Percentiles rank a stretch among this genome's conserved stretches.
Evolutionary conservation across 2,797 vertebrate species (phyloP).

Genomic region (Danio jaintianensis): DNA sequence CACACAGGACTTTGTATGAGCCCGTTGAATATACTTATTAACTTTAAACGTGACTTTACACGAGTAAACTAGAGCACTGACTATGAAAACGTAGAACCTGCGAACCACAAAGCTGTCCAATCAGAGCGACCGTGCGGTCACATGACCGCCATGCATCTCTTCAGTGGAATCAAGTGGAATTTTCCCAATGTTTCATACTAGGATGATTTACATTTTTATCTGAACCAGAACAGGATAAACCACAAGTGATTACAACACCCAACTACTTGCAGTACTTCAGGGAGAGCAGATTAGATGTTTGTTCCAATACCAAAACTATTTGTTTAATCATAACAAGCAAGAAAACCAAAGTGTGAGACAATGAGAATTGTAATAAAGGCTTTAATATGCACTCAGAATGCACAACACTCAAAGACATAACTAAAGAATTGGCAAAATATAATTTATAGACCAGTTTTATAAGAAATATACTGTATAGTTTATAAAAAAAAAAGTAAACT

Average conservation of each 20-base stretch:
- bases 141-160: constrained; percentile 56
- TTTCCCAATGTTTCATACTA: constrained; percentile 15
- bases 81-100: constrained; percentile 45
- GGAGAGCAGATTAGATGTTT: neutral
- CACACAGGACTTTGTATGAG: neutral
- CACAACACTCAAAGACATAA: constrained; percentile 38
- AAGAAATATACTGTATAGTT: constrained; percentile 22
- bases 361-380: neutral
- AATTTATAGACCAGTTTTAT: constrained; percentile 48
- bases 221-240: neutral
- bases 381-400: constrained; percentile 59
- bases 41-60: neutral
- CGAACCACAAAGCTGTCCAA: constrained; percentile 26
- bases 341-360: neutral
- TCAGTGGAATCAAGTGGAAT: constrained; percentile 38
- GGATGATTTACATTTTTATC: neutral
- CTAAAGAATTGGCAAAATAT: constrained; percentile 53
- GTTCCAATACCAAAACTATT: neutral
- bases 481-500: constrained; percentile 27
- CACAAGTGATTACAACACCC: constrained; percentile 7
- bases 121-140: constrained; percentile 34
- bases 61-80: neutral
- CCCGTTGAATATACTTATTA: neutral
- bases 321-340: neutral
- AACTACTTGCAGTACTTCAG: neutral